A percentile compares a stretch with the other conserved stretches of the same genome.
Conservation (phyloP, 2,888 invertebrate genomes). For the Drosophila robusta region DNA sequence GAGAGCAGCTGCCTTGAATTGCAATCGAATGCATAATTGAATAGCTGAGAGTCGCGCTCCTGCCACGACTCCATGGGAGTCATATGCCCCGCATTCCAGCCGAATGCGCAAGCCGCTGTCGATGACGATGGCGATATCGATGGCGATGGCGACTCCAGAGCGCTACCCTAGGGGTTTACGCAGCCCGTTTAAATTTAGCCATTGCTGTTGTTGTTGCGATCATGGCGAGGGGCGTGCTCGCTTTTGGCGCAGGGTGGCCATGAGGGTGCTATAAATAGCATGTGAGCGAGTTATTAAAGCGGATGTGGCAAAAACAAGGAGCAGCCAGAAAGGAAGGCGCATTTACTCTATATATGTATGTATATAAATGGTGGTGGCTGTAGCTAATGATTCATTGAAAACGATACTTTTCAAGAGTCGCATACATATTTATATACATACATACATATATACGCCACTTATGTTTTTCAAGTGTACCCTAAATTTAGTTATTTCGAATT, state of each 20-base stretch:
- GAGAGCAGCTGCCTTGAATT: constrained; percentile 29
- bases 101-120: constrained; percentile 26
- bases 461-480: not conserved
- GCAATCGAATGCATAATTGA: constrained; percentile 43
- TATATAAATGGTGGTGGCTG: constrained; percentile 31
- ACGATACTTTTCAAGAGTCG: constrained; percentile 19
- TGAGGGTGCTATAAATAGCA: constrained; percentile 68
- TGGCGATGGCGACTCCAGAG: not conserved
- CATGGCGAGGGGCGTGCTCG: constrained; percentile 45
- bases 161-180: constrained; percentile 29
- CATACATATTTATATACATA: not conserved
- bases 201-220: constrained; percentile 19
- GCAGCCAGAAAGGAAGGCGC: constrained; percentile 44
- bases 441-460: not conserved
- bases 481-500: constrained; percentile 1
- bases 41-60: constrained; percentile 17
- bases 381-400: constrained; percentile 28
- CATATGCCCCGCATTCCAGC: constrained; percentile 45
- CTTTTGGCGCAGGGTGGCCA: constrained; percentile 48
- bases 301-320: constrained; percentile 57
- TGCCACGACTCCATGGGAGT: constrained; percentile 16
- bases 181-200: constrained; percentile 56
- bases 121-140: too few species aligned
- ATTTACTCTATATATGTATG: not conserved
- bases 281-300: constrained; percentile 50